phyloP scores from a whole-genome alignment of 2,797 vertebrate species.

The Halcyon smyrnensis region DNA sequence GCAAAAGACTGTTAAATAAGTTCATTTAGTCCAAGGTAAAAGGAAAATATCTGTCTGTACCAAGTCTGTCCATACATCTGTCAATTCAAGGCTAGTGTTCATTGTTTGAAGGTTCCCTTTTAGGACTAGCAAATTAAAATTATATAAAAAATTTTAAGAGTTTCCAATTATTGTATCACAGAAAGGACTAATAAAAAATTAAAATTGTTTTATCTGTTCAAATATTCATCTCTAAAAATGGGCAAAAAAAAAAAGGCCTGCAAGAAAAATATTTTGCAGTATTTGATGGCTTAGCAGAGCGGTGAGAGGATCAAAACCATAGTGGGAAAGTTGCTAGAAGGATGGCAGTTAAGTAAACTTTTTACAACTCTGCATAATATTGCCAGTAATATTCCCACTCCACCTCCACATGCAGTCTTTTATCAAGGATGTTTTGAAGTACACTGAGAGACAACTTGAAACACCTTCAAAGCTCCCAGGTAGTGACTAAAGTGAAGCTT shows the following conservation, averaged over 20 bases:
- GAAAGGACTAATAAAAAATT: background rate
- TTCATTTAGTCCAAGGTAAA: background rate
- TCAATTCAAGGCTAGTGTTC: background rate
- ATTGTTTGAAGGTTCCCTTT: background rate
- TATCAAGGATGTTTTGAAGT: constrained; percentile 57
- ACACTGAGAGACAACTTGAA: constrained; percentile 55
- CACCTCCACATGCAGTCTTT: background rate
- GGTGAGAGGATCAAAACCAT: background rate
- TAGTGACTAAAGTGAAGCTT: constrained; percentile 33
- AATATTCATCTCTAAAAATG: background rate
- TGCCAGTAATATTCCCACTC: background rate
- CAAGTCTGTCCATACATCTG: background rate
- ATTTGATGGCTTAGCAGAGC: background rate
- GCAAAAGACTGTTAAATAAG: background rate
- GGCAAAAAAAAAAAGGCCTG: background rate
- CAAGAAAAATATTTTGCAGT: background rate
- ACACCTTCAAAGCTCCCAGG: constrained; percentile 46
- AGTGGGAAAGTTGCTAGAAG: background rate
- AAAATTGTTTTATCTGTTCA: background rate
- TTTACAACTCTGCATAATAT: background rate
- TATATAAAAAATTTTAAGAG: background rate
- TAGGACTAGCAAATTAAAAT: background rate
- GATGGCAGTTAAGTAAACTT: background rate
- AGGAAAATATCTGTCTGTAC: background rate
- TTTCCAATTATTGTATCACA: background rate